Percentiles rank a stretch among this genome's conserved stretches.
Conservation (phyloP, 2,888 invertebrate genomes). For the Drosophila barbarae region DNA sequence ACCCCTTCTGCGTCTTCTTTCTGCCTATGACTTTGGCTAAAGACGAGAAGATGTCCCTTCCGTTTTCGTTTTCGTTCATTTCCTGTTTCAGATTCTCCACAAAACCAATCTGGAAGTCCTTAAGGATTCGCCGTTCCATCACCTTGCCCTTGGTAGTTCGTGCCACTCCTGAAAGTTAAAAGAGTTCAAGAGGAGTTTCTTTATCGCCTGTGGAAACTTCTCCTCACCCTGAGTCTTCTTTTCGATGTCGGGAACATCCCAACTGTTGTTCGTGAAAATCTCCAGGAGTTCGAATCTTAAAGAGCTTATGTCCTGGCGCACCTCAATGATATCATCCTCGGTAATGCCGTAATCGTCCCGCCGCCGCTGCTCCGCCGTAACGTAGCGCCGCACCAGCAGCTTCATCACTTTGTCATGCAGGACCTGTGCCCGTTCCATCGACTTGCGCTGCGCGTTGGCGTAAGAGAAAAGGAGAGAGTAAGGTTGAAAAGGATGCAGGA, state of each 20-base stretch:
- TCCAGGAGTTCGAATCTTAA: conserved; percentile 95
- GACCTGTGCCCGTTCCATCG: conserved; percentile 85
- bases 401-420: conserved; percentile 93
- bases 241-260: conserved; percentile 89
- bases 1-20: conserved; percentile 79
- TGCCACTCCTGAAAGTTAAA: conserved; percentile 81
- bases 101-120: conserved; percentile 94
- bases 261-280: conserved; percentile 93
- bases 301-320: conserved; percentile 97
- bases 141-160: conserved; percentile 87
- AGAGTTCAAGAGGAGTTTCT: not conserved
- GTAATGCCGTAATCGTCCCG: conserved; percentile 95
- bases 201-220: not conserved
- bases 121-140: conserved; percentile 91
- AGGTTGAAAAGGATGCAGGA: conserved; percentile 19
- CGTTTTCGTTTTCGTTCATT: conserved; percentile 84
- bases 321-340: conserved; percentile 99
- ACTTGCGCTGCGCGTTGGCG: conserved; percentile 84
- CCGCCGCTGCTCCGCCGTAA: conserved; percentile 92
- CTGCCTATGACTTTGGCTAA: conserved; percentile 90
- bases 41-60: conserved; percentile 90
- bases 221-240: conserved; percentile 81
- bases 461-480: conserved; percentile 1
- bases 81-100: conserved; percentile 90
- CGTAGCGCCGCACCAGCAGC: conserved; percentile 92